Conservation (phyloP, 2,888 invertebrate genomes). For the Drosophila ochracea region DNA sequence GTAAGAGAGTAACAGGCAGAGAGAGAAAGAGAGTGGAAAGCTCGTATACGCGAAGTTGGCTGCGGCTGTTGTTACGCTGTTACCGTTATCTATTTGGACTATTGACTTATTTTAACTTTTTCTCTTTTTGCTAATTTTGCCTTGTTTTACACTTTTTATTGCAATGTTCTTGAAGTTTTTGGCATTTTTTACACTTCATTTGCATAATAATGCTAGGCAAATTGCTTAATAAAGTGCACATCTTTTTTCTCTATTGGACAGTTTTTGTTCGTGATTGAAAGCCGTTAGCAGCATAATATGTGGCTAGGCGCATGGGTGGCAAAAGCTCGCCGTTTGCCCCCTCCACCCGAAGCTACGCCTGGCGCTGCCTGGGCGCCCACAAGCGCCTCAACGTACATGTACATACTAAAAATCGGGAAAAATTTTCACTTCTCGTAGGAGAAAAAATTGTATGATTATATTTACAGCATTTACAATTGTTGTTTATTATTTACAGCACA, state of each 20-base stretch:
- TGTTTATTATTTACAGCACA: conserved; percentile 8
- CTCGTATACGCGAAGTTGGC: conserved; percentile 60
- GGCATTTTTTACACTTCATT: conserved; percentile 68
- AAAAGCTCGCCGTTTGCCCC: conserved; percentile 68
- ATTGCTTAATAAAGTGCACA: conserved; percentile 51
- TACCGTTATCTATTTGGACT: conserved; percentile 40
- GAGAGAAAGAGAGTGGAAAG: conserved; percentile 39
- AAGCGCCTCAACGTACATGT: conserved; percentile 78
- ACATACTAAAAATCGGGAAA: conserved; percentile 83
- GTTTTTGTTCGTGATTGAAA: conserved; percentile 51
- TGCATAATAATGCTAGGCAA: conserved; percentile 55
- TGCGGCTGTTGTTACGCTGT: conserved; percentile 64
- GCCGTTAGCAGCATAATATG: conserved; percentile 50
- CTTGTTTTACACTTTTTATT: conserved; percentile 46
- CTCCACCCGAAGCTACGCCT: conserved; percentile 66
- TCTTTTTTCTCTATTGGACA: conserved; percentile 39
- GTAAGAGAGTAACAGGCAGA: conserved; percentile 21
- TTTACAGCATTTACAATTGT: conserved; percentile 8
- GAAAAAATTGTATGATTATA: conserved; percentile 58
- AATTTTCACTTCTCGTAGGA: conserved; percentile 74
- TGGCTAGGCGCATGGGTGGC: conserved; percentile 49
- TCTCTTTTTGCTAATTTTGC: conserved; percentile 36
- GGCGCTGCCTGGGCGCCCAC: conserved; percentile 57
- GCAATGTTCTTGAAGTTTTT: conserved; percentile 52
- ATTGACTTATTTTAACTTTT: conserved; percentile 15